A percentile compares a stretch with the other conserved stretches of the same genome.
These are phyloP conservation scores for Palythoa heliodiscus DNA, from an alignment of 92 coral and sea anemone genomes.

Conservation along the genomic window DNA sequence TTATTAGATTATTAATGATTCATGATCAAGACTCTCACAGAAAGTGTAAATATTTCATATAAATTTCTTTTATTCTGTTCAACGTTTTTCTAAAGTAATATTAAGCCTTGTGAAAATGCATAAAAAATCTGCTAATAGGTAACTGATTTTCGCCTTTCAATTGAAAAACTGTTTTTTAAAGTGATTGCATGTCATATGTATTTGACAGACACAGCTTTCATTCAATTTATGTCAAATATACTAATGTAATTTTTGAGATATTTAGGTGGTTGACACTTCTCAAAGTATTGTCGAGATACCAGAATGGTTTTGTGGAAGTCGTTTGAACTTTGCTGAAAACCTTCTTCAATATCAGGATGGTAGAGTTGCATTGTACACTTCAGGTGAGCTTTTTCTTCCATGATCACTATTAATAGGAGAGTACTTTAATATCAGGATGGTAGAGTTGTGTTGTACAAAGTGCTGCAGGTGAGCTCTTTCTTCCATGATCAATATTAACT, in stretches of 20 bases:
- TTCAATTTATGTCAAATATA: background rate
- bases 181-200: no score
- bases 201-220: background rate
- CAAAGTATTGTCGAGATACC: conserved; percentile 80
- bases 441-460: conserved; percentile 40
- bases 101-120: no score
- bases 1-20: no score
- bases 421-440: background rate
- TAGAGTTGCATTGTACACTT: conserved; percentile 77
- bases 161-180: no score
- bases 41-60: no score
- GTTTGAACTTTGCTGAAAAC: conserved; percentile 93
- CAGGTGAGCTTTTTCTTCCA: conserved; percentile 64
- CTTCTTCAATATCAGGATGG: conserved; percentile 80
- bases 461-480: conserved; percentile 70
- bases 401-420: no score
- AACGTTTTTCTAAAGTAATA: no score
- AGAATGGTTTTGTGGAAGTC: conserved; percentile 91
- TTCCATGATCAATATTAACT: background rate
- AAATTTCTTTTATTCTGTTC: no score
- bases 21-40: no score
- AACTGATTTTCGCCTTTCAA: no score
- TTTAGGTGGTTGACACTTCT: conserved; percentile 79
- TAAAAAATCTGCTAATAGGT: no score
- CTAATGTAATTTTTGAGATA: background rate